Conservation (phyloP, 2,797 vertebrate species). For the Rhynchonycteris naso region DNA sequence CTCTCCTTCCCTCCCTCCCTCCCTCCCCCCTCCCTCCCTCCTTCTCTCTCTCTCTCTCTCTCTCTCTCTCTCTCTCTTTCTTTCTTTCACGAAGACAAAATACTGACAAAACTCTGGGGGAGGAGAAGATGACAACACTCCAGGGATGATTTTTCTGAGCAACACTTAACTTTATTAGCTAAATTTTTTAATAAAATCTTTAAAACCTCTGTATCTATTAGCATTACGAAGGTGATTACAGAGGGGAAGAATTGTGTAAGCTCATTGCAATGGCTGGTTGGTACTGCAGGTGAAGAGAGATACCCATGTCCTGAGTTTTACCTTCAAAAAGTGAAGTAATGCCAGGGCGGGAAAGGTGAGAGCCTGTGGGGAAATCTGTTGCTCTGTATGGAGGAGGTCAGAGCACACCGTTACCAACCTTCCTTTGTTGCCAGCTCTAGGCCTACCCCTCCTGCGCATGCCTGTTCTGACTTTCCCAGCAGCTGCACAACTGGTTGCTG, state of each 20-base stretch:
- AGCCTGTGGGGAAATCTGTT: too few species aligned
- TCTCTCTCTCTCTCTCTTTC: too few species aligned
- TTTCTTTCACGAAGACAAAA: constrained; percentile 9
- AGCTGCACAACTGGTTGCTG: background rate
- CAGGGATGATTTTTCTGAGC: constrained; percentile 35
- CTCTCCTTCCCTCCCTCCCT: too few species aligned
- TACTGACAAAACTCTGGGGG: background rate
- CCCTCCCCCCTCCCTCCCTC: too few species aligned
- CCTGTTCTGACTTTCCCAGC: background rate
- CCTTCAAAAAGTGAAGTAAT: background rate
- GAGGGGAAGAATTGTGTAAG: background rate
- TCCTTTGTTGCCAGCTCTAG: too few species aligned
- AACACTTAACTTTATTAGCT: constrained; percentile 36
- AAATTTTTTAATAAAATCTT: constrained; percentile 49
- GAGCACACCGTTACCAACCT: background rate
- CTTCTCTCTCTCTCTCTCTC: too few species aligned
- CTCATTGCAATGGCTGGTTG: background rate
- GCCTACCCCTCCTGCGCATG: too few species aligned
- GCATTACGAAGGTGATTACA: background rate
- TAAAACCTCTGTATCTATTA: constrained; percentile 31
- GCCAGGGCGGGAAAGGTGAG: background rate
- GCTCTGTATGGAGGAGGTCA: background rate
- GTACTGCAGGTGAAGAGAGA: background rate
- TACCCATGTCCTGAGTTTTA: background rate
- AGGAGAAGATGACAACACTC: background rate